phyloP scores from a whole-genome alignment of 2,113 vertebrate genomes.

The Thunnus thynnus region DNA sequence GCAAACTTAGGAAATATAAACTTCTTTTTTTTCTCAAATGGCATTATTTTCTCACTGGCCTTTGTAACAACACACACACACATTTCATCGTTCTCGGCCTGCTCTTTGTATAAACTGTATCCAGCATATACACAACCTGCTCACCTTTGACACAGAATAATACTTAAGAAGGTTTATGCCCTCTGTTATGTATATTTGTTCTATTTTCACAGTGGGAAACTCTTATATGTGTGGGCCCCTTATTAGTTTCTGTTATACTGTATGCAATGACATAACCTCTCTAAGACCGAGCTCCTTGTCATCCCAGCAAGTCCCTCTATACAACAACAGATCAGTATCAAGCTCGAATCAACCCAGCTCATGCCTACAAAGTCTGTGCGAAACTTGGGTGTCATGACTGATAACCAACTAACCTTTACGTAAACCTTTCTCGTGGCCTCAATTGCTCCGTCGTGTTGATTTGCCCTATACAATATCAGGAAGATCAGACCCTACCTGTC shows the following conservation, averaged over 20 bases:
- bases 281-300: too few species aligned
- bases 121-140: background rate
- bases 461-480: too few species aligned
- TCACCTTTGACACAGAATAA: conserved; percentile 9
- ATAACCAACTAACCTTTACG: too few species aligned
- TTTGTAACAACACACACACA: conserved; percentile 20
- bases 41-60: background rate
- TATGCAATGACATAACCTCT: background rate
- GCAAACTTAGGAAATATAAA: conserved; percentile 38
- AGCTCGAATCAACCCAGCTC: too few species aligned
- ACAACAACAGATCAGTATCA: too few species aligned
- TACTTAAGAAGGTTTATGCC: background rate
- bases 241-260: background rate
- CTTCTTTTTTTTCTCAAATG: conserved; percentile 23
- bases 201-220: background rate
- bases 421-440: too few species aligned
- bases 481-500: too few species aligned
- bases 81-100: conserved; percentile 26
- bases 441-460: too few species aligned
- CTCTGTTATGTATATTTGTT: background rate
- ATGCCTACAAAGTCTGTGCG: too few species aligned
- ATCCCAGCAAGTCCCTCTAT: too few species aligned
- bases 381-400: too few species aligned
- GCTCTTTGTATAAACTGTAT: conserved; percentile 16
- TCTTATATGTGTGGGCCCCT: background rate